These are phyloP conservation scores for Etheostoma nigrum DNA, from an alignment of 2,797 vertebrate genomes.

Conservation along the genomic window DNA sequence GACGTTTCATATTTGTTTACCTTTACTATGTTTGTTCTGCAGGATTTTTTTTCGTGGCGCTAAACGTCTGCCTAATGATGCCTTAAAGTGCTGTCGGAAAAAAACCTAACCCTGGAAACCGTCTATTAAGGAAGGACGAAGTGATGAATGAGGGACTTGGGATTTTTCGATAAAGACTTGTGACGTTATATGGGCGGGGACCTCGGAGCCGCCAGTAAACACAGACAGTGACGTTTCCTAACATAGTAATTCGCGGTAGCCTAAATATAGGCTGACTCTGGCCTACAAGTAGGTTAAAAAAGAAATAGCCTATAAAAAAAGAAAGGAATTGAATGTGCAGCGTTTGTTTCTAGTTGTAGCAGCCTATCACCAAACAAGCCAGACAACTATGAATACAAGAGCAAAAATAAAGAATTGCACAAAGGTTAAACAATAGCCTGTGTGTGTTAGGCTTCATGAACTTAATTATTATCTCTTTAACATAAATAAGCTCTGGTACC, in stretches of 20 bases:
- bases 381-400: no score
- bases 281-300: no score
- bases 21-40: neutral
- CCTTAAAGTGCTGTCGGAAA: constrained; percentile 65
- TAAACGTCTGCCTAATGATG: constrained; percentile 20
- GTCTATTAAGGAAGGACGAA: neutral
- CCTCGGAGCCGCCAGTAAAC: constrained; percentile 5
- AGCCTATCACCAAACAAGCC: no score
- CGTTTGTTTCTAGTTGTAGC: no score
- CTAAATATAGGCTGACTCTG: no score
- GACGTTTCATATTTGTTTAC: constrained; percentile 73
- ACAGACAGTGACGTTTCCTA: neutral
- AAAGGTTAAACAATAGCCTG: no score
- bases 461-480: neutral
- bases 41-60: constrained; percentile 9
- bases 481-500: neutral
- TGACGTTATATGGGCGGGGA: constrained; percentile 63
- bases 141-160: constrained; percentile 12
- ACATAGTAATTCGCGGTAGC: neutral
- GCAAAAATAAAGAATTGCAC: no score
- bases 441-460: neutral
- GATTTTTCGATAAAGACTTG: constrained; percentile 39
- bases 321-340: no score
- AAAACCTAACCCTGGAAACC: no score
- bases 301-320: no score